phyloP scores from a whole-genome alignment of 1,140 invertebrate species.

The Lithobius niger region DNA sequence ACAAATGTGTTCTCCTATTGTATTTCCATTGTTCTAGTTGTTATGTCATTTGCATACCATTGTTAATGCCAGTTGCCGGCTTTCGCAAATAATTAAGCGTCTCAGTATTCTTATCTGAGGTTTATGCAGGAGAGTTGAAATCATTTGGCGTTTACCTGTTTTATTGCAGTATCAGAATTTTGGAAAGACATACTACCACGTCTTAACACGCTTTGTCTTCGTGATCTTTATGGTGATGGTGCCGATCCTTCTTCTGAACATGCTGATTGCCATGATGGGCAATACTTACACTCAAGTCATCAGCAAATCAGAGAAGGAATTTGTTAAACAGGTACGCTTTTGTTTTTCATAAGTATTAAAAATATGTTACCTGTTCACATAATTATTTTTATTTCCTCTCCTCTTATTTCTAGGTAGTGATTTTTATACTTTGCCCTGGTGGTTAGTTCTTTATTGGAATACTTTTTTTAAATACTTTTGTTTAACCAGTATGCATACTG shows the following conservation, averaged over 20 bases:
- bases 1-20: no score
- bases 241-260: constrained; percentile 85
- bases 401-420: no score
- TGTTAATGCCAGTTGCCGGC: no score
- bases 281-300: constrained; percentile 97
- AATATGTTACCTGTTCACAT: background rate
- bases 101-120: no score
- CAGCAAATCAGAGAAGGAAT: constrained; percentile 95
- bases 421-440: no score
- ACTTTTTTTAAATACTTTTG: no score
- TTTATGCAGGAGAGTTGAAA: no score
- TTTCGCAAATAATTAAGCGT: no score
- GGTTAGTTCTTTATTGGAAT: no score
- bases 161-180: constrained; percentile 79
- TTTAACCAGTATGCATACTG: no score
- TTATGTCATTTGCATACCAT: background rate
- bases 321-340: constrained; percentile 75
- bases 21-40: background rate
- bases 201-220: constrained; percentile 85
- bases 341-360: background rate
- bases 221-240: constrained; percentile 95
- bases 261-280: constrained; percentile 99
- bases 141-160: no score
- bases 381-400: background rate
- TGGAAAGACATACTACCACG: constrained; percentile 73